Base-by-base conservation (phyloP, 2,888 invertebrate species). In the Aphidoletes aphidimyza region DNA sequence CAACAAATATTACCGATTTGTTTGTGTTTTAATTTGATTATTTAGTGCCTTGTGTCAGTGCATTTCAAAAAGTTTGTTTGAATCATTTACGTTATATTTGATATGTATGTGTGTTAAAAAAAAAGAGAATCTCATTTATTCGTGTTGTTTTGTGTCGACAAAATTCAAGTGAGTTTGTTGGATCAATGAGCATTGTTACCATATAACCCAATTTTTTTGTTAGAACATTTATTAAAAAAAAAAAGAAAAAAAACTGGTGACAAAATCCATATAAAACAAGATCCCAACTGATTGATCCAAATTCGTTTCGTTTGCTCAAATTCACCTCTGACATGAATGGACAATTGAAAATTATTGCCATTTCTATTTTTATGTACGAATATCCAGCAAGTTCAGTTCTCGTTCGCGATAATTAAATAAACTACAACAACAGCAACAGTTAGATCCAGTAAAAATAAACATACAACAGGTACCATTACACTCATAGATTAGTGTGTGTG, bases 21-120 rank as follows among this genome's bases (percentile, higher is more conserved):
- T 42, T 42, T 42, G 6, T 14, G 42, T 42, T 42, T 6, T 9
- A 42, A 42, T 42, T 26, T 54, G 22, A 22, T 2, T 54, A 54
- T 54, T 54, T 22, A 54, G 54, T 54, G 54, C 54, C 54, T 54
- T 54, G 54, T 54, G 22, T 54, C 22, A 54, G 54, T 54, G 54
- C 54, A 54, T 54, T 54, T 54, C 22, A 3, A 26, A 11, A 54
- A 26, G 11, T 54, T 54, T 54, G 54, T 54, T 54, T 2, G 11
- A 26, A 2, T 54, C 26, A 5, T 54, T 54, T 22, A 54, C 11
- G 2, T 47, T 19, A 14, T 17, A 47, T 39, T 39, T 39, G 19
- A 26, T 3, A 22, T n/a, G n/a, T n/a, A n/a, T n/a, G n/a, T n/a
- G n/a, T n/a, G n/a, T n/a, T n/a, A 54, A 5, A 26, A 54, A 54